A percentile compares a stretch with the other conserved stretches of the same genome.
Evolutionary conservation across 2,113 vertebrate species (phyloP).

Genomic region (Pleuronectes platessa): DNA sequence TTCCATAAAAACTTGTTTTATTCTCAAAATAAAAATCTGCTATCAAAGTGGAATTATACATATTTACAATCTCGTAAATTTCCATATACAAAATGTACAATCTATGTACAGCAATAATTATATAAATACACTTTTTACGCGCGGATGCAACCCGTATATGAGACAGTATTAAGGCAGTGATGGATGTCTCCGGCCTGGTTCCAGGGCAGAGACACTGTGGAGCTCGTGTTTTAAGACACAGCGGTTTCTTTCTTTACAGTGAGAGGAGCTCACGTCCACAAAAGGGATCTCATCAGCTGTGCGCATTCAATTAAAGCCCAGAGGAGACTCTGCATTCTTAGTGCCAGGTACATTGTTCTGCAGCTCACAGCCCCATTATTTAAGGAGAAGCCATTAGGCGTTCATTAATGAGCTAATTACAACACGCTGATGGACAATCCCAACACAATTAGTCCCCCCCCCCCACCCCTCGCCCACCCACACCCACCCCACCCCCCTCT

Average conservation of each 20-base stretch:
- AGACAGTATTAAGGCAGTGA: slow-evolving; percentile 75
- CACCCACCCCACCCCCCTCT: background rate
- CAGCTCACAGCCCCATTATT: slow-evolving; percentile 65
- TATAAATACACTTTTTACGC: slow-evolving; percentile 90
- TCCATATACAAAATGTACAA: slow-evolving; percentile 92
- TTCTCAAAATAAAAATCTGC: slow-evolving; percentile 97
- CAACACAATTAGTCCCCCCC: slow-evolving; percentile 47
- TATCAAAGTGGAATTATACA: slow-evolving; percentile 91
- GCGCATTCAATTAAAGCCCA: slow-evolving; percentile 51
- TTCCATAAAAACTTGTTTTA: slow-evolving; percentile 90
- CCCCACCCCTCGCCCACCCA: background rate
- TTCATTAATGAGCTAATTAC: slow-evolving; percentile 76
- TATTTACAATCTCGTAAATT: slow-evolving; percentile 92
- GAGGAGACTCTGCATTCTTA: slow-evolving; percentile 67
- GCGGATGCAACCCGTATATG: slow-evolving; percentile 90
- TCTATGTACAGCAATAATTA: slow-evolving; percentile 88
- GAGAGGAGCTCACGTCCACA: slow-evolving; percentile 8
- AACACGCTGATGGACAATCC: slow-evolving; percentile 70
- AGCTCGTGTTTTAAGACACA: slow-evolving; percentile 61
- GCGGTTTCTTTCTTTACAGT: slow-evolving; percentile 37
- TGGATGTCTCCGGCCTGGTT: background rate
- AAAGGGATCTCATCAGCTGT: slow-evolving; percentile 53
- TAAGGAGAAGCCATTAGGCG: slow-evolving; percentile 68
- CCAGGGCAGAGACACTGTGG: no score
- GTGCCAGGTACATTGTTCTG: slow-evolving; percentile 71